Base-by-base conservation (phyloP, 2,888 invertebrate species). In the Busseola fusca region DNA sequence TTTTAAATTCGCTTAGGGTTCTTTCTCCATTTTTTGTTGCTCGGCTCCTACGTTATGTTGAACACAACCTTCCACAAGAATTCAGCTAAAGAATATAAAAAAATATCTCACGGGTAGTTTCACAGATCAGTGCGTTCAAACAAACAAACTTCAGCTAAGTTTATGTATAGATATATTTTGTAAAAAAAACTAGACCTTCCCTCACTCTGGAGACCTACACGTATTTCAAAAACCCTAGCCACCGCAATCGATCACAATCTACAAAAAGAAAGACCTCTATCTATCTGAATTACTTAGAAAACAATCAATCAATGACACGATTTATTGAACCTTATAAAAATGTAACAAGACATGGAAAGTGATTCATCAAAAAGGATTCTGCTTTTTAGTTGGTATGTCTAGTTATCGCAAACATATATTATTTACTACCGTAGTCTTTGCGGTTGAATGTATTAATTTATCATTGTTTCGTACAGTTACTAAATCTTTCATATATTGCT, bases 291-390 rank as follows among this genome's bases (percentile, higher is more conserved):
- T 78, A 80, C 76, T 82, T 60, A 66, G 64, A 66, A 67, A 71
- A 71, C 30, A 79, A 81, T 83, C 81, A 79, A 81, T 83, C 83
- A 83, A 63, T 40, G 72, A 65, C 78, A 70, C 50, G 78, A 82
- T 82, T 72, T 78, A 79, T 82, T 68, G 72, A 68, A 67, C 78
- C 64, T 40, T 79, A 78, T 69, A 82, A 82, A 81, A 72, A 72
- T 68, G 68, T 82, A 57, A 58, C 60, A 37, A 16, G 62, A 68
- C 48, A 57, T 30, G 30, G 30, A 71, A 56, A 54, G 56, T 66
- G 34, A 72, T 72, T 64, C 56, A 68, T 65, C 64, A 66, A 68
- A 68, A 67, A 58, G 48, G 52, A 63, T 59, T 59, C n/a, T n/a
- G 21, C n/a, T 64, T 74, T 74, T 67, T 67, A 54, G 67, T 67